Conservation (phyloP, 2,888 invertebrate genomes). For the Papilio elwesi region DNA sequence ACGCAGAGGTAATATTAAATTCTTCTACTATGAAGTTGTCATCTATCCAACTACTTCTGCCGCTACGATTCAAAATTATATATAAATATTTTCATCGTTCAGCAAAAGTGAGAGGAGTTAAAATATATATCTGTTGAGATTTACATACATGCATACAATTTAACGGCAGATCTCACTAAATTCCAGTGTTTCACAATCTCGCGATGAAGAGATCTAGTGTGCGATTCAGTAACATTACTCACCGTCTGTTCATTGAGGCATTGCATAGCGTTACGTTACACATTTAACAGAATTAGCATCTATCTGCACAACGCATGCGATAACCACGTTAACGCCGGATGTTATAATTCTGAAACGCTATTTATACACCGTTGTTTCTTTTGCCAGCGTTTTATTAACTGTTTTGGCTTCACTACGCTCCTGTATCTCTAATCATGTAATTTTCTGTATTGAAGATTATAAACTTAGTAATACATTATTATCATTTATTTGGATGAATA, state of each 20-base stretch:
- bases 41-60: no score
- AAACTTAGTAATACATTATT: no score
- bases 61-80: no score
- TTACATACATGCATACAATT: not conserved
- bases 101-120: no score
- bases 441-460: no score
- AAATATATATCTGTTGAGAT: no score
- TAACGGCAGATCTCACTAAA: not conserved
- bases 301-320: constrained; percentile 33
- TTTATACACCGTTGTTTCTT: constrained; percentile 28
- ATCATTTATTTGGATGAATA: no score
- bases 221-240: constrained; percentile 22
- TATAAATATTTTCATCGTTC: no score
- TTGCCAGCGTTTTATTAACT: not conserved
- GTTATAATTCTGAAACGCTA: constrained; percentile 25
- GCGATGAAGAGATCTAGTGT: constrained; percentile 3
- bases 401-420: not conserved
- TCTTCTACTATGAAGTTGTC: no score
- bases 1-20: no score
- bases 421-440: not conserved
- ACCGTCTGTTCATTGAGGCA: constrained; percentile 32
- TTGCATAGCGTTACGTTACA: constrained; percentile 28
- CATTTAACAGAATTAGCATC: constrained; percentile 36
- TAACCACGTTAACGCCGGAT: constrained; percentile 38
- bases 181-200: not conserved